Evolutionary conservation across 2,888 invertebrate genomes (phyloP), one percentile per base, ranked within the genome.

Genomic region (Daptonema setosum): DNA sequence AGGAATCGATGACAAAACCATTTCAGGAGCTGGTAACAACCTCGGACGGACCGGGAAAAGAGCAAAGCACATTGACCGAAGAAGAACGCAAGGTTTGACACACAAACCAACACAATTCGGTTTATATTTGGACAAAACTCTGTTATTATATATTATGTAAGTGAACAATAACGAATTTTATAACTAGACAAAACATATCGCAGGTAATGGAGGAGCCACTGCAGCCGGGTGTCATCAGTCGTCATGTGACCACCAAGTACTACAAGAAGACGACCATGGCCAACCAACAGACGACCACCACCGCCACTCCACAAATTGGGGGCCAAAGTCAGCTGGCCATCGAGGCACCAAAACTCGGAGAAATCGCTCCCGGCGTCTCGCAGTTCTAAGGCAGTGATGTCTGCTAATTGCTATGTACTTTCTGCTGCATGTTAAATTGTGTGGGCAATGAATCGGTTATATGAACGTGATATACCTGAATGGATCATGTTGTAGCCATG

Each of bases 161-260:
- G n/a, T n/a, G n/a, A n/a, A n/a, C n/a, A n/a, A n/a, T n/a, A n/a
- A n/a, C n/a, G n/a, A n/a, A n/a, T n/a, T n/a, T n/a, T n/a, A n/a
- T n/a, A n/a, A n/a, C n/a, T n/a, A n/a, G n/a, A n/a, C n/a, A n/a
- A n/a, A n/a, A n/a, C n/a, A n/a, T n/a, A n/a, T n/a, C n/a, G n/a
- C n/a, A n/a, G n/a, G 52, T 56, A 5, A 35, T 53, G 26, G 56
- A 56, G 30, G 28, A 52, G 25, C 52, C 52, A 5, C 22, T 56
- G 45, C 41, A 56, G 54, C 56, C 56, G 25, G 56, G 56, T 24
- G 56, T 56, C 25, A 45, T 56, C 29, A 22, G 25, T 2, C 52
- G 56, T 14, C 56, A 56, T 24, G 52, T 52, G 17, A 56, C 56
- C 29, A 56, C 52, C 26, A 56, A 56, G 28, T 56, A 56, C 48